Evolutionary conservation across 1,140 invertebrate species (phyloP).

Genomic region (Bombus difficillimus): DNA sequence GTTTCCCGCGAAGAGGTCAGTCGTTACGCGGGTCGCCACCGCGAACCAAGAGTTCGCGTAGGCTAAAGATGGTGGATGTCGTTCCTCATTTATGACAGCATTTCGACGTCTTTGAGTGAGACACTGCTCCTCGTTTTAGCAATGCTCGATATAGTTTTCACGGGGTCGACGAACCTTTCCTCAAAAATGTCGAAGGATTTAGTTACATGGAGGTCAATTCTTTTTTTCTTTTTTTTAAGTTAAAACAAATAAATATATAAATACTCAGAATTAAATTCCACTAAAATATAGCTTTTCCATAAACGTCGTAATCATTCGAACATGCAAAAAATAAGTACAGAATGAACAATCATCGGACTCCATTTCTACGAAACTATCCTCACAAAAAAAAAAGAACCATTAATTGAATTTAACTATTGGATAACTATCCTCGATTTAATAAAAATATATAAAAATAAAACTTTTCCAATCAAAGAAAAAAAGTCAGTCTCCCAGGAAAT

Average conservation of each 20-base stretch:
- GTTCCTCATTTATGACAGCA: slow-evolving; percentile 21
- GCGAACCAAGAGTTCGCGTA: not conserved
- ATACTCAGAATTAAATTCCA: too few relatives aligned
- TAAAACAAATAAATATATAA: too few relatives aligned
- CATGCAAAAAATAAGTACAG: too few relatives aligned
- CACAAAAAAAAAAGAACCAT: not conserved
- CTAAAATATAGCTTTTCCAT: too few relatives aligned
- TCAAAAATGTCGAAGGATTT: not conserved
- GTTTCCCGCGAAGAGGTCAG: slow-evolving; percentile 10
- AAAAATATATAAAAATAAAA: too few relatives aligned
- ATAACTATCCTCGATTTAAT: not conserved
- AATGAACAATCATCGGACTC: too few relatives aligned
- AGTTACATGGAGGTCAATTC: not conserved
- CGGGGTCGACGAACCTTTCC: not conserved
- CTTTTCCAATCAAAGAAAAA: not conserved
- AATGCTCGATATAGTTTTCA: not conserved
- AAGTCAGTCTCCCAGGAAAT: too few relatives aligned
- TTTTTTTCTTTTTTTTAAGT: not conserved
- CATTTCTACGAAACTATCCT: too few relatives aligned
- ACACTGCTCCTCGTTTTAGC: slow-evolving; percentile 8
- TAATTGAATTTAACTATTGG: too few relatives aligned
- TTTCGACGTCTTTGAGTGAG: not conserved
- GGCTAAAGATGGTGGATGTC: not conserved
- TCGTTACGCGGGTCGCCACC: not conserved
- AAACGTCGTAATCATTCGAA: too few relatives aligned